A percentile compares a stretch with the other conserved stretches of the same genome.
Conservation (phyloP, 2,888 invertebrate species). For the Carcina quercana region DNA sequence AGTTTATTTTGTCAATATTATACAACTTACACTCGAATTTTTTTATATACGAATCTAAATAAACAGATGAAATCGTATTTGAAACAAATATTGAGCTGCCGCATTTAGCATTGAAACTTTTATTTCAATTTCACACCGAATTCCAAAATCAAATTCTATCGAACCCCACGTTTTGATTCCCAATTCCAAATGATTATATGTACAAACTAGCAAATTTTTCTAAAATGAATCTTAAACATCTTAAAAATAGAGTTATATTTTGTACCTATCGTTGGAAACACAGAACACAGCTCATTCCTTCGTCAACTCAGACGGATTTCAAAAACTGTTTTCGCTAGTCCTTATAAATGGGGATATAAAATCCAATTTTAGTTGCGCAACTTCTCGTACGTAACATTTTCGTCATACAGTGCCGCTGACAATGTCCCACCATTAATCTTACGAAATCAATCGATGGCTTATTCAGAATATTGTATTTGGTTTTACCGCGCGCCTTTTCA, state of each 20-base stretch:
- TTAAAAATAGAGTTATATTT: slow-evolving; percentile 24
- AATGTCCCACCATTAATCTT: slow-evolving; percentile 74
- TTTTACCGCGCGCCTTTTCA: slow-evolving; percentile 63
- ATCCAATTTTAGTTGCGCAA: slow-evolving; percentile 53
- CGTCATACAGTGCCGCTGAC: slow-evolving; percentile 68
- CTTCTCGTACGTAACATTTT: slow-evolving; percentile 38
- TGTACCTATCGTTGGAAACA: slow-evolving; percentile 26
- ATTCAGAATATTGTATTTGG: slow-evolving; percentile 73
- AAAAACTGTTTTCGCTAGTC: slow-evolving; percentile 45
- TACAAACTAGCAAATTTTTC: slow-evolving; percentile 17
- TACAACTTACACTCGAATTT: too few relatives aligned
- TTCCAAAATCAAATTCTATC: slow-evolving; percentile 61
- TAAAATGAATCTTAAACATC: slow-evolving; percentile 15
- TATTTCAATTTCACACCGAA: slow-evolving; percentile 68
- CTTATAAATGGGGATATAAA: slow-evolving; percentile 45
- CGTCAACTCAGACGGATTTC: slow-evolving; percentile 48
- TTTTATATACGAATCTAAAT: too few relatives aligned
- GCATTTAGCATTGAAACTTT: slow-evolving; percentile 30
- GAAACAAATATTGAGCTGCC: background rate
- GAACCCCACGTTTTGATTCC: slow-evolving; percentile 29
- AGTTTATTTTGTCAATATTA: too few relatives aligned
- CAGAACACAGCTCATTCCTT: slow-evolving; percentile 48
- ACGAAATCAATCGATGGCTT: slow-evolving; percentile 74
- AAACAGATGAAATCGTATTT: too few relatives aligned
- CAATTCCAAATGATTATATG: slow-evolving; percentile 4